Base-by-base conservation (phyloP, 2,113 vertebrate genomes). In the Notothenia rossii region DNA sequence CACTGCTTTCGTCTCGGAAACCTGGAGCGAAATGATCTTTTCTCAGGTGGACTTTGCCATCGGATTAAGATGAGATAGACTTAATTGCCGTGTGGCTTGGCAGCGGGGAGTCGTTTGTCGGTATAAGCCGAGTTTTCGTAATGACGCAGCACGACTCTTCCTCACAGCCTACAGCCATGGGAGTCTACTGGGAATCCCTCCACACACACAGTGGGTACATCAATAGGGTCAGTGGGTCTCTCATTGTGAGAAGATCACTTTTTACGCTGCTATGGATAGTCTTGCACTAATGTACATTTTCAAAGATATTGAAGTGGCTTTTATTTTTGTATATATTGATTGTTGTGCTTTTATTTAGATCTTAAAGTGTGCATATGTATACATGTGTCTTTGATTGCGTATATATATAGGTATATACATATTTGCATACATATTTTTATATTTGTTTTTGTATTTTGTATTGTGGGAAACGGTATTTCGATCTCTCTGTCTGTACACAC, bases 31-130 rank as follows among this genome's bases (percentile, higher is more conserved):
- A 73, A 72, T 55, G 0, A 40, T 76, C 8, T 54, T 74, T 75
- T 61, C 72, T 81, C 29, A 22, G 62, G 69, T 78, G 73, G 73
- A 79, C 67, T 85, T 71, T 82, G 66, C 71, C 50, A 48, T 53
- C 4, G 11, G 54, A 85, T 82, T 84, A 78, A 77, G 62, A 91
- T 78, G 54, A 72, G 78, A 82, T 61, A 65, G 25, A 65, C 61
- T 73, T 85, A 85, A 82, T 81, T 84, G 72, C 45, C 20, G 3
- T 13, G 6, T 20, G 2, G 51, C 66, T 45, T 25, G 45, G 71
- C 76, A 58, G 63, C 64, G 25, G 75, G 77, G 69, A 0, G 68
- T 60, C 18, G 18, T 51, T 56, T 49, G 45, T 70, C 49, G 62
- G 40, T 7, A 62, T 63, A 66, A 56, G n/a, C 20, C 1, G 7